A percentile compares a stretch with the other conserved stretches of the same genome.
phyloP scores from a whole-genome alignment of 2,113 vertebrate species.

The Rhabdomys dilectus region DNA sequence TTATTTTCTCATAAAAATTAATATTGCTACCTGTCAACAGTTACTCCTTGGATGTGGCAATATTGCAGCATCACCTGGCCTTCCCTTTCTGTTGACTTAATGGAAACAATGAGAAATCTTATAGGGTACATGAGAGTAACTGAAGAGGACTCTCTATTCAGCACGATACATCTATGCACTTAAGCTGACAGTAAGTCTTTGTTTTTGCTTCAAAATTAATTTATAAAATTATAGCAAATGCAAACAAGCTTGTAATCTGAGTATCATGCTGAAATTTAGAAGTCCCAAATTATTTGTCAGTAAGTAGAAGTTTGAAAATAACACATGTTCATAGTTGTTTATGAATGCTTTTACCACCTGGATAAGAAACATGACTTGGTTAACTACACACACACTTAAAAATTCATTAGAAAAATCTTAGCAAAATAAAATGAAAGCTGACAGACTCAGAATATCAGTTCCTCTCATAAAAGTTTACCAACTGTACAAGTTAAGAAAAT shows the following conservation, averaged over 20 bases:
- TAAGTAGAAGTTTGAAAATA: slow-evolving; percentile 74
- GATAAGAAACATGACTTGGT: slow-evolving; percentile 79
- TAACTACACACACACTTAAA: slow-evolving; percentile 82
- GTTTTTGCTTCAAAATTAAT: slow-evolving; percentile 72
- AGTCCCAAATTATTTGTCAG: slow-evolving; percentile 64
- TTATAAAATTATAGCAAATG: slow-evolving; percentile 63
- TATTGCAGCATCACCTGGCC: slow-evolving; percentile 29
- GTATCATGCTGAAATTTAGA: slow-evolving; percentile 76
- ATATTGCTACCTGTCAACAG: background rate
- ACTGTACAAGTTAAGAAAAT: slow-evolving; percentile 97
- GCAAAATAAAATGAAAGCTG: slow-evolving; percentile 89
- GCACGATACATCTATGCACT: slow-evolving; percentile 22
- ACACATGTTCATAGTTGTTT: slow-evolving; percentile 73
- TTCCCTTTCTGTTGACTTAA: slow-evolving; percentile 33
- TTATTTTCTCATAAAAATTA: slow-evolving; percentile 52
- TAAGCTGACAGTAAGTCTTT: slow-evolving; percentile 59
- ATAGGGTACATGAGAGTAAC: slow-evolving; percentile 50
- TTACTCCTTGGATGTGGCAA: slow-evolving; percentile 16
- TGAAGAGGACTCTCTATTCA: slow-evolving; percentile 25
- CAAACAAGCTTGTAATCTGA: slow-evolving; percentile 75
- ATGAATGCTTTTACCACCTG: slow-evolving; percentile 75
- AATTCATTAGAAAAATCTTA: slow-evolving; percentile 87
- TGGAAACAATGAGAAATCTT: slow-evolving; percentile 50
- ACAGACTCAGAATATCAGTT: slow-evolving; percentile 88
- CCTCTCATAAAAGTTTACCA: slow-evolving; percentile 93